Percentiles rank a stretch among this genome's conserved stretches.
Evolutionary conservation across 2,113 vertebrate species (phyloP).

Genomic region (Eidolon helvum): DNA sequence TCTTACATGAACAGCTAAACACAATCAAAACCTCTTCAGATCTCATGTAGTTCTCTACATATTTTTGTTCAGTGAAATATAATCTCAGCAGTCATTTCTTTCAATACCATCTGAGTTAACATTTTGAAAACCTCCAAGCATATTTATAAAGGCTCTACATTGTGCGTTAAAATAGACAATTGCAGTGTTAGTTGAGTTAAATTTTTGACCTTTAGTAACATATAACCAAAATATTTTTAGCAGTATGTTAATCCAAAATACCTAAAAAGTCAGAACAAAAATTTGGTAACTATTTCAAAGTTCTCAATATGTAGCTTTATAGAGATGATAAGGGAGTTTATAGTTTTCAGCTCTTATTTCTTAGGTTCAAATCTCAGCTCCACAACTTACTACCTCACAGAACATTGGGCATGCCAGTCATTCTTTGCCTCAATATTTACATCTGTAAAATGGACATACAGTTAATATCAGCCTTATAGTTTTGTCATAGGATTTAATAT

Average conservation of each 20-base stretch:
- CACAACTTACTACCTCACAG: background rate
- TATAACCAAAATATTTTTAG: background rate
- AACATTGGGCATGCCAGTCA: background rate
- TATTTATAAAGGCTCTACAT: fast-evolving
- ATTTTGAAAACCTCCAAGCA: background rate
- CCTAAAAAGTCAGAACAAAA: background rate
- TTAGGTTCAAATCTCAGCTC: background rate
- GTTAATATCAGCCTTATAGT: background rate
- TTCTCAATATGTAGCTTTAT: background rate
- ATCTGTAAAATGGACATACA: background rate
- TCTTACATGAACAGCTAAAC: background rate
- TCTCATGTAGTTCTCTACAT: background rate
- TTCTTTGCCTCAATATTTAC: background rate
- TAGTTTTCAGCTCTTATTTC: background rate
- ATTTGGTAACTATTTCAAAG: background rate
- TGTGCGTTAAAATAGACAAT: background rate
- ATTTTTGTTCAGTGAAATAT: background rate
- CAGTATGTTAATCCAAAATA: background rate
- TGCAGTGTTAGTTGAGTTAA: background rate
- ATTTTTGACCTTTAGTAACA: background rate
- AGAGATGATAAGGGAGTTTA: background rate
- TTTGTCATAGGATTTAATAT: background rate
- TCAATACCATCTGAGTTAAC: background rate
- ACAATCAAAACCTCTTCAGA: background rate
- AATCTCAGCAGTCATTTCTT: background rate